These are phyloP conservation scores for Odontothrips loti DNA, from an alignment of 2,888 invertebrate genomes.

Conservation along the genomic window DNA sequence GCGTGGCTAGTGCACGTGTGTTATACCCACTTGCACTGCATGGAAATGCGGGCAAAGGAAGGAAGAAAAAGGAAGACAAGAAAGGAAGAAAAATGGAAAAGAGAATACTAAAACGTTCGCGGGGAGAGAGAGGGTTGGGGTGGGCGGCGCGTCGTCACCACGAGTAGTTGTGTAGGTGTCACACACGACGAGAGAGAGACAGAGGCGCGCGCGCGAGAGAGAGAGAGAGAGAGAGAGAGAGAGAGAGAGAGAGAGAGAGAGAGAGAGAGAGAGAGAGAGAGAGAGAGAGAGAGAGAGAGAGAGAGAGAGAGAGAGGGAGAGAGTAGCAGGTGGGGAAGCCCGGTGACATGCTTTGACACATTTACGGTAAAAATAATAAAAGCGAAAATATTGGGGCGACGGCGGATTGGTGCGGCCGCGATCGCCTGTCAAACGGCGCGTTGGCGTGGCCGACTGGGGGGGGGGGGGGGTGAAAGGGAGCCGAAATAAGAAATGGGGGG, in stretches of 20 bases:
- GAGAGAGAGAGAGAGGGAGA: neutral
- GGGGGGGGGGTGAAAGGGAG: too few species aligned
- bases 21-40: neutral
- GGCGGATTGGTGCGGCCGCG: neutral
- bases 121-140: too few species aligned
- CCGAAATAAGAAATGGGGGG: neutral
- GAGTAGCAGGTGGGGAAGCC: neutral
- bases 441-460: neutral
- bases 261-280: too few species aligned
- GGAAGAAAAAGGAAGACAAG: neutral
- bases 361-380: conserved; percentile 6
- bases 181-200: too few species aligned
- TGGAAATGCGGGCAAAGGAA: neutral
- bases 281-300: too few species aligned
- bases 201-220: neutral
- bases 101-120: too few species aligned
- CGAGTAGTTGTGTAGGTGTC: too few species aligned
- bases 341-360: neutral
- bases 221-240: too few species aligned
- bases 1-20: conserved; percentile 15
- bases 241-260: too few species aligned
- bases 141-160: too few species aligned
- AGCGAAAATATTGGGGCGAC: neutral
- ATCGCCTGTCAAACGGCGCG: conserved; percentile 6
- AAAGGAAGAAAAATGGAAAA: neutral